Evolutionary conservation across 2,888 invertebrate species (phyloP).

Genomic region (Eupelmus urozonus): DNA sequence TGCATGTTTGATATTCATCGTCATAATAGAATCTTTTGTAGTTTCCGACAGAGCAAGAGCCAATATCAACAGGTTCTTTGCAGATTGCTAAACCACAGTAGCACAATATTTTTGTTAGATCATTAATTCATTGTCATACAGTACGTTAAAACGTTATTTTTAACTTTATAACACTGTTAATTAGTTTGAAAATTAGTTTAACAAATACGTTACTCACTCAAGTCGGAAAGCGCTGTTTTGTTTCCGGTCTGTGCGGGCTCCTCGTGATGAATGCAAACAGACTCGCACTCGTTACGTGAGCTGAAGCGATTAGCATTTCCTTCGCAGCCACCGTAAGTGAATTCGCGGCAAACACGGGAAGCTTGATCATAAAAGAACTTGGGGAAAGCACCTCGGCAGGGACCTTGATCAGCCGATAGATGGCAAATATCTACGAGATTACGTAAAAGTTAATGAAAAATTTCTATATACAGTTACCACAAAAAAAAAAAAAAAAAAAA

Average conservation of each 20-base stretch:
- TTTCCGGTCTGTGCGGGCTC: slow-evolving; percentile 79
- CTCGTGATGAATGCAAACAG: slow-evolving; percentile 82
- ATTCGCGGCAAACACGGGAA: slow-evolving; percentile 83
- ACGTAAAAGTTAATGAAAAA: too few relatives aligned
- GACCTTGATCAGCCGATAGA: slow-evolving; percentile 83
- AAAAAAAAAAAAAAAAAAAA: too few relatives aligned
- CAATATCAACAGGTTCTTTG: slow-evolving; percentile 81
- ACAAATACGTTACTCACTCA: slow-evolving; percentile 73
- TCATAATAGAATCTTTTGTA: slow-evolving; percentile 87
- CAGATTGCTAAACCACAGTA: slow-evolving; percentile 81
- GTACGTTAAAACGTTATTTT: background rate
- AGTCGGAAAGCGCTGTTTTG: slow-evolving; percentile 72
- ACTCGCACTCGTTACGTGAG: slow-evolving; percentile 85
- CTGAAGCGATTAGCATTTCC: slow-evolving; percentile 92
- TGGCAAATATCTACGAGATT: slow-evolving; percentile 84
- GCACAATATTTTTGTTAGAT: slow-evolving; percentile 30
- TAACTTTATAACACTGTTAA: background rate
- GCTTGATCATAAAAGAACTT: slow-evolving; percentile 86
- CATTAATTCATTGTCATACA: background rate
- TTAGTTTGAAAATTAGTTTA: too few relatives aligned
- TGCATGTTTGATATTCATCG: slow-evolving; percentile 83
- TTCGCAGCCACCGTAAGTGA: slow-evolving; percentile 89
- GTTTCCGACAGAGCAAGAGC: slow-evolving; percentile 80
- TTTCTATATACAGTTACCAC: too few relatives aligned
- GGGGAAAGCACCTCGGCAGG: slow-evolving; percentile 82